Evolutionary conservation across 53 echinoderm and acorn worm species (phyloP).

Genomic region (Astropecten irregularis): DNA sequence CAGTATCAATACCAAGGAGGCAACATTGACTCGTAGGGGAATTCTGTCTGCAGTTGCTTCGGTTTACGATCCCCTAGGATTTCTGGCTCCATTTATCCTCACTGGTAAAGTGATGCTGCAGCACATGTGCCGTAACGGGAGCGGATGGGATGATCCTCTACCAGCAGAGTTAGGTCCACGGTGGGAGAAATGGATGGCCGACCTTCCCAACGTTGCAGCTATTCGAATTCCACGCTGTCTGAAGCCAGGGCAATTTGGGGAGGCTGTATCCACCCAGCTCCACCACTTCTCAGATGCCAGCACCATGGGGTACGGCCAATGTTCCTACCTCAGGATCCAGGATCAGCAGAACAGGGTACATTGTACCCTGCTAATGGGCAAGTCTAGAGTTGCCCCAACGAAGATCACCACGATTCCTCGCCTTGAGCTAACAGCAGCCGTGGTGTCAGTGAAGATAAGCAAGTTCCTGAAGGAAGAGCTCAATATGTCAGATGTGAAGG

Average conservation of each 20-base stretch:
- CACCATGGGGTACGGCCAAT: conserved; percentile 33
- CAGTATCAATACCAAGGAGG: conserved; percentile 20
- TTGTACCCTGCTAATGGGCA: conserved; percentile 49
- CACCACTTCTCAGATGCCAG: conserved; percentile 40
- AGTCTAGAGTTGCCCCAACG: conserved; percentile 56
- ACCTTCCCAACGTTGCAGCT: conserved; percentile 21
- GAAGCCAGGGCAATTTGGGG: not conserved
- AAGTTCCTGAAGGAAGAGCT: conserved; percentile 51
- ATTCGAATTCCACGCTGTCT: conserved; percentile 25
- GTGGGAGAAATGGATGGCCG: conserved; percentile 44
- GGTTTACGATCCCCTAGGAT: conserved; percentile 40
- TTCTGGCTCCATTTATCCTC: conserved; percentile 53
- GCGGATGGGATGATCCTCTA: conserved; percentile 54
- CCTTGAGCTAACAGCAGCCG: conserved; percentile 62
- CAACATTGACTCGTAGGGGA: conserved; percentile 36
- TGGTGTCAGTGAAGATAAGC: conserved; percentile 59
- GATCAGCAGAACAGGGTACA: conserved; percentile 49
- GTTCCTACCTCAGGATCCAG: conserved; percentile 1
- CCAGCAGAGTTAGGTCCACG: conserved; percentile 44
- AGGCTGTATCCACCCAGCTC: not conserved
- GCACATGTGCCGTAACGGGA: conserved; percentile 39
- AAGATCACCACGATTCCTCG: conserved; percentile 62
- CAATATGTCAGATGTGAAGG: conserved; percentile 10
- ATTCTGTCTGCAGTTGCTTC: conserved; percentile 55
- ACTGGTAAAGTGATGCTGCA: conserved; percentile 33